Evolutionary conservation across 2,797 vertebrate species (phyloP).

Genomic region (Tolypeutes matacus): DNA sequence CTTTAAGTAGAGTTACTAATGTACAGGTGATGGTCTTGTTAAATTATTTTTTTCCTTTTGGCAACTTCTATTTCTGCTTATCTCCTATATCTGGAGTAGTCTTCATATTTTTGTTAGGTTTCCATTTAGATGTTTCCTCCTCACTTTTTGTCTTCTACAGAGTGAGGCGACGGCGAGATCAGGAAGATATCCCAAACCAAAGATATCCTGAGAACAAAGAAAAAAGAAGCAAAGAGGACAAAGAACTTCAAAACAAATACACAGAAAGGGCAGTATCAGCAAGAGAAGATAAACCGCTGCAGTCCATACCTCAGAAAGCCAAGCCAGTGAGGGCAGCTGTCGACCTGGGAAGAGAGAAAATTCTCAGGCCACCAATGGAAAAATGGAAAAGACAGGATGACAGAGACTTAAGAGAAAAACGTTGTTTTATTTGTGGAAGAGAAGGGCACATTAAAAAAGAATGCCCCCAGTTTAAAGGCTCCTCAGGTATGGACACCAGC

Average conservation of each 20-base stretch:
- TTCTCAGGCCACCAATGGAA: slow-evolving; percentile 87
- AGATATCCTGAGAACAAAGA: slow-evolving; percentile 87
- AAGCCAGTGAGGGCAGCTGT: slow-evolving; percentile 75
- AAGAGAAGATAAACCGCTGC: slow-evolving; percentile 84
- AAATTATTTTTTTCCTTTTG: slow-evolving; percentile 9
- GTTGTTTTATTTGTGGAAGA: slow-evolving; percentile 95
- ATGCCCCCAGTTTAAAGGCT: slow-evolving; percentile 93
- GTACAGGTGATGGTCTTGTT: background rate
- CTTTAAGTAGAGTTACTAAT: background rate
- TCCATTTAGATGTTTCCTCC: slow-evolving; percentile 52
- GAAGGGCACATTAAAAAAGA: slow-evolving; percentile 96
- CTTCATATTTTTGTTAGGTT: slow-evolving; percentile 45
- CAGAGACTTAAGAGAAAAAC: slow-evolving; percentile 90
- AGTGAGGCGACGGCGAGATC: slow-evolving; percentile 89
- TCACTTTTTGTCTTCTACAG: slow-evolving; percentile 82
- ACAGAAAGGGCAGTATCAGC: slow-evolving; percentile 82
- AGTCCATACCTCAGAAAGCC: slow-evolving; percentile 80
- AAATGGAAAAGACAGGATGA: slow-evolving; percentile 92
- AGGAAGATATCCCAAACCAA: slow-evolving; percentile 87
- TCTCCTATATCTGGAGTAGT: background rate
- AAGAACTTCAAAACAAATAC: slow-evolving; percentile 84
- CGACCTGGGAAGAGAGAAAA: slow-evolving; percentile 88
- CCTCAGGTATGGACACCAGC: slow-evolving; percentile 89
- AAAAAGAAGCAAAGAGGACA: slow-evolving; percentile 88
- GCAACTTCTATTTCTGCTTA: background rate